Evolutionary conservation across 2,113 vertebrate genomes (phyloP).

Genomic region (Neoarius graeffei): DNA sequence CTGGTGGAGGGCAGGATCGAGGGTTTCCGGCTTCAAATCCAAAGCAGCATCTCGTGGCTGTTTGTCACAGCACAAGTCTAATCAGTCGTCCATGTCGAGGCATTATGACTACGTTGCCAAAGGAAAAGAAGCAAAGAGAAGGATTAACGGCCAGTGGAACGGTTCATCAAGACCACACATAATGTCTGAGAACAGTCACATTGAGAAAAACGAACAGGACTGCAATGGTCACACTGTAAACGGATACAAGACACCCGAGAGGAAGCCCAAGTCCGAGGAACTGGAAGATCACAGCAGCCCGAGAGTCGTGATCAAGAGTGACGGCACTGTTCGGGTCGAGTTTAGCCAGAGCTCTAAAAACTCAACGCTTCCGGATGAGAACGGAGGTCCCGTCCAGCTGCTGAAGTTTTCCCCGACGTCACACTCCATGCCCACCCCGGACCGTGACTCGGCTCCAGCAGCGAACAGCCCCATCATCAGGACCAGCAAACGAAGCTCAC

Average conservation of each 20-base stretch:
- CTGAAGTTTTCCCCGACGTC: constrained; percentile 86
- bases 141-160: constrained; percentile 64
- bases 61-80: constrained; percentile 84
- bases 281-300: constrained; percentile 85
- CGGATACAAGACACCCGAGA: constrained; percentile 70
- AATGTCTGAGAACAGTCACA: constrained; percentile 71
- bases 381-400: constrained; percentile 82
- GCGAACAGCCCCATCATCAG: constrained; percentile 76
- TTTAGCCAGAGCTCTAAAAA: constrained; percentile 81
- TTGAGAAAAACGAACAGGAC: constrained; percentile 64
- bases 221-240: constrained; percentile 74
- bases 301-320: constrained; percentile 91
- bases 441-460: constrained; percentile 63
- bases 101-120: constrained; percentile 78
- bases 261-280: constrained; percentile 55
- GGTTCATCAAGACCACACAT: constrained; percentile 57
- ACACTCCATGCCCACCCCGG: constrained; percentile 70
- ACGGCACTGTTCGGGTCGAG: constrained; percentile 88
- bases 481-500: constrained; percentile 91
- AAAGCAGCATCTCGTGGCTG: constrained; percentile 82
- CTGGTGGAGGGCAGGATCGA: constrained; percentile 74
- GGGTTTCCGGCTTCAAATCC: constrained; percentile 79
- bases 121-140: constrained; percentile 65
- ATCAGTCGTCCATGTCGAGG: constrained; percentile 80
- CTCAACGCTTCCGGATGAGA: constrained; percentile 66